These are phyloP conservation scores for Rhyzopertha dominica DNA, from an alignment of 1,140 invertebrate species.

Conservation along the genomic window DNA sequence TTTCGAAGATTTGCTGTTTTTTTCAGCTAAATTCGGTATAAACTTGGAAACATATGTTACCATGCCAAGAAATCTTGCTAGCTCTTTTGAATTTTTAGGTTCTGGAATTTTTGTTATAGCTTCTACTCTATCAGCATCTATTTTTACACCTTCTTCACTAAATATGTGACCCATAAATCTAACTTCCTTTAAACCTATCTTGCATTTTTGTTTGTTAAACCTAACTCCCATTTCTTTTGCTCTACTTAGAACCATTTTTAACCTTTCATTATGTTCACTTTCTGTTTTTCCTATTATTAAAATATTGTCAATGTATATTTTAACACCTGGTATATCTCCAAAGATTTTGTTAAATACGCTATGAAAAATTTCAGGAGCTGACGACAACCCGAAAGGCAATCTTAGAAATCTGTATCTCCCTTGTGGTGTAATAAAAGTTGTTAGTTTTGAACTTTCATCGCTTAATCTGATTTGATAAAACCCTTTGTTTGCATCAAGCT, in stretches of 20 bases:
- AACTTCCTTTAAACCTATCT: conserved; percentile 17
- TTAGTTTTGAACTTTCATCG: conserved; percentile 38
- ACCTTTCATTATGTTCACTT: conserved; percentile 7
- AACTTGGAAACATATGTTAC: conserved; percentile 37
- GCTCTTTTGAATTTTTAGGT: conserved; percentile 35
- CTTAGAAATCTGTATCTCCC: conserved; percentile 42
- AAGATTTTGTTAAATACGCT: conserved; percentile 9
- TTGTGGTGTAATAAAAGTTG: conserved; percentile 48
- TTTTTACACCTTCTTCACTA: conserved; percentile 36
- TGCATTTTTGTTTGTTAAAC: conserved; percentile 5
- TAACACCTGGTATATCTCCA: conserved; percentile 9
- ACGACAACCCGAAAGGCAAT: conserved; percentile 36
- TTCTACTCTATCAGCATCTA: conserved; percentile 35
- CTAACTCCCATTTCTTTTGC: conserved; percentile 1
- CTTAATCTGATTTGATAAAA: conserved; percentile 46
- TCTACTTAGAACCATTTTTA: conserved; percentile 7
- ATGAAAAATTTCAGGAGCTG: conserved; percentile 29
- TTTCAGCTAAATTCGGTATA: too few relatives aligned
- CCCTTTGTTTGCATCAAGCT: conserved; percentile 42
- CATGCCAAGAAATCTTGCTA: conserved; percentile 42
- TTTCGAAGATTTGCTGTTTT: too few relatives aligned
- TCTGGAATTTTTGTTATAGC: conserved; percentile 34
- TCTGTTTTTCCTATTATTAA: not conserved
- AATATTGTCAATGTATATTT: conserved; percentile 10
- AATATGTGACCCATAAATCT: conserved; percentile 41